A percentile compares a stretch with the other conserved stretches of the same genome.
These are phyloP conservation scores for Leucophora obtusa DNA, from an alignment of 2,888 invertebrate species.

Conservation along the genomic window DNA sequence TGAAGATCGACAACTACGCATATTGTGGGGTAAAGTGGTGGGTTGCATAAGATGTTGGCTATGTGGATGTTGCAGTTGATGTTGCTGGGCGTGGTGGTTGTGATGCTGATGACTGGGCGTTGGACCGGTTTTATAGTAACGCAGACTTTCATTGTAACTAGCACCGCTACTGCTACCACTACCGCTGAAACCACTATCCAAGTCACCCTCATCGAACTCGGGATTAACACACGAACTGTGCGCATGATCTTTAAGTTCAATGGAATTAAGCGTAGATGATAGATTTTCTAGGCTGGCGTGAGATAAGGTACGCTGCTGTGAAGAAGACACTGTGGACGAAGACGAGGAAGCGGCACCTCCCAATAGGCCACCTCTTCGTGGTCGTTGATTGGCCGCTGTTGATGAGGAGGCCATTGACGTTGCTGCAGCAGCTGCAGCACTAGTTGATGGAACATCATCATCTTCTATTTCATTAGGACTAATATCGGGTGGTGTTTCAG, in stretches of 20 bases:
- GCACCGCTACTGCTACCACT: conserved; percentile 87
- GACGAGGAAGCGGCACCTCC: conserved; percentile 72
- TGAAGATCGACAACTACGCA: conserved; percentile 77
- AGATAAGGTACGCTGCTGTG: conserved; percentile 71
- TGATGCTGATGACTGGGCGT: conserved; percentile 59
- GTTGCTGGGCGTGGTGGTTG: conserved; percentile 52
- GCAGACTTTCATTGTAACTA: conserved; percentile 87
- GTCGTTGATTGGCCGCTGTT: conserved; percentile 67
- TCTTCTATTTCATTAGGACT: conserved; percentile 81
- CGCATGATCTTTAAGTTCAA: conserved; percentile 78
- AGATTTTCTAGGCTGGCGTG: conserved; percentile 77
- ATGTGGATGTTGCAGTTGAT: conserved; percentile 63
- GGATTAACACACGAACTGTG: conserved; percentile 77
- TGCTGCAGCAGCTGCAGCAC: conserved; percentile 55
- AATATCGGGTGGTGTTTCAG: conserved; percentile 80
- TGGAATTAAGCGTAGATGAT: conserved; percentile 76
- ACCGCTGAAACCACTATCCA: conserved; percentile 87
- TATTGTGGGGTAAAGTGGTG: conserved; percentile 75
- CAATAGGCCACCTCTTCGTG: conserved; percentile 72
- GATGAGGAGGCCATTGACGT: conserved; percentile 51
- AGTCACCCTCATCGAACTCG: conserved; percentile 80
- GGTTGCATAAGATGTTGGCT: conserved; percentile 66
- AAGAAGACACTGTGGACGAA: conserved; percentile 71
- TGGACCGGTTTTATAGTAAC: conserved; percentile 79
- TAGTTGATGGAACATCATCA: conserved; percentile 77